Evolutionary conservation across 2,113 vertebrate species (phyloP), one percentile per base, ranked within the genome.

Genomic region (Pseudorectes ferrugineus): DNA sequence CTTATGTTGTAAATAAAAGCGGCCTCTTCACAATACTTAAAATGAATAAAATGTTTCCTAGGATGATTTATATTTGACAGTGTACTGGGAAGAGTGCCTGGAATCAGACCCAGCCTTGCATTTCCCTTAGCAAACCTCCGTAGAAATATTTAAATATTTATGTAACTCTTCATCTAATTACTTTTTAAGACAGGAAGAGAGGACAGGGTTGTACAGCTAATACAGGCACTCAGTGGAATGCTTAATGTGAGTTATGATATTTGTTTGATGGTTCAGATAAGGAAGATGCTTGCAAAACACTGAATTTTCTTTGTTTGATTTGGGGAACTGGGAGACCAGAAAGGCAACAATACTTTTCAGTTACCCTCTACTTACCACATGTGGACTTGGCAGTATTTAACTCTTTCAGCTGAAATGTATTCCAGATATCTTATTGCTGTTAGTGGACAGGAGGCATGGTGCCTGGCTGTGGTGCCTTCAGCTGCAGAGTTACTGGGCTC

Each of bases 61-160:
- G 67, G n/a, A 43, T 88, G 63, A 93, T 90, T 97, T 93, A 92
- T 86, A 77, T 85, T 96, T 92, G 85, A 36, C 54, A 83, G 75
- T 85, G 59, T 83, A 77, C 92, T 93, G 67, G 80, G 81, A 96
- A 90, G 68, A 86, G 55, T 74, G 78, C 90, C 88, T 90, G 52
- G 78, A 89, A 85, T 67, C 59, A 86, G 67, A 83, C 71, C 33
- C 40, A 86, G 45, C 72, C n/a, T 85, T 88, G 55, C 67, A 70
- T 88, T 96, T 95, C 79, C 78, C 71, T 25, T 36, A 81, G 72
- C 46, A 94, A 80, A 93, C 8, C 48, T 71, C 92, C n/a, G 35
- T 40, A 83, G 45, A 95, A 95, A 74, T 80, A 88, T 80, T 94
- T 80, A 92, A 93, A 92, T 96, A 95, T 96, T 95, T 96, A 96